phyloP scores from a whole-genome alignment of 2,888 invertebrate species.

The Dusona sp. region DNA sequence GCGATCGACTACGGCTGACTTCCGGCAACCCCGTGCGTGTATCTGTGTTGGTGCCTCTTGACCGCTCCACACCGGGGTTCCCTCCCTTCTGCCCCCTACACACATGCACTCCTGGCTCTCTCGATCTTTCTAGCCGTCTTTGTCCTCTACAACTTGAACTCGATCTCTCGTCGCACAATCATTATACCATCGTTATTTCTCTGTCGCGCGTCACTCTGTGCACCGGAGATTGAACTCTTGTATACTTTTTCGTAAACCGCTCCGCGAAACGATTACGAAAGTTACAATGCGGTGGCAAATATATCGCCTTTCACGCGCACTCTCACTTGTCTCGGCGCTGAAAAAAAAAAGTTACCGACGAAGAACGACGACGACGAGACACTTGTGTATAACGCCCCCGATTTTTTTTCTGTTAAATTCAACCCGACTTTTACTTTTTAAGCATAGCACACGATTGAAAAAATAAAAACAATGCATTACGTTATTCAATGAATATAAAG shows the following conservation, averaged over 20 bases:
- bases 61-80: constrained; percentile 63
- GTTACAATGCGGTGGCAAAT: constrained; percentile 10
- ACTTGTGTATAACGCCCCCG: constrained; percentile 48
- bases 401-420: constrained; percentile 19
- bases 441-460: not conserved
- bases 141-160: constrained; percentile 13
- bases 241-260: constrained; percentile 17
- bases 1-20: constrained; percentile 63
- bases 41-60: constrained; percentile 56
- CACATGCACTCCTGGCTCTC: constrained; percentile 17
- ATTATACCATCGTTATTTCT: constrained; percentile 21
- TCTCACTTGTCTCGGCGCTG: constrained; percentile 42
- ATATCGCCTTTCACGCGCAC: constrained; percentile 60
- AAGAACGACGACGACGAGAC: constrained; percentile 39
- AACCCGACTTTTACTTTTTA: not conserved
- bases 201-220: constrained; percentile 4
- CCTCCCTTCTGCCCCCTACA: constrained; percentile 21
- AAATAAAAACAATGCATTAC: constrained; percentile 6
- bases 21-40: constrained; percentile 65
- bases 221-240: constrained; percentile 27
- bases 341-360: constrained; percentile 21
- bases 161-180: constrained; percentile 15
- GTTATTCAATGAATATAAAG: constrained; percentile 24
- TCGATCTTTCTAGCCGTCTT: constrained; percentile 10
- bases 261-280: constrained; percentile 20